phyloP scores from a whole-genome alignment of 2,888 invertebrate genomes.

The Alviniconcha strummeri region DNA sequence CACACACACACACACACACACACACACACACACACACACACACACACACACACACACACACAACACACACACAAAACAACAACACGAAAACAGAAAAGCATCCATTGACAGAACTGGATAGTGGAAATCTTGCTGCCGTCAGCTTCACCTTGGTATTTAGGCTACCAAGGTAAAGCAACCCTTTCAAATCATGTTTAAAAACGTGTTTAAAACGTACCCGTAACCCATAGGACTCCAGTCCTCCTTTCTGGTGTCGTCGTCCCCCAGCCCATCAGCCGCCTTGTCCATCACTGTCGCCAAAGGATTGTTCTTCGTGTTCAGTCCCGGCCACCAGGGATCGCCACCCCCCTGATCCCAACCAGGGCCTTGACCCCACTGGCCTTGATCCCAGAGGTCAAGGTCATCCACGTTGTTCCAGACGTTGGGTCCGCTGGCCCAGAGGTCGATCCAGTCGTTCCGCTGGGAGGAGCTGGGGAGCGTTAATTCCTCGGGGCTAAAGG shows the following conservation, averaged over 20 bases:
- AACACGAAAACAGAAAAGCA: background rate
- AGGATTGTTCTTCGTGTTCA: background rate
- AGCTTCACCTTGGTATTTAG: no score
- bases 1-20: background rate
- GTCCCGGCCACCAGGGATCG: background rate
- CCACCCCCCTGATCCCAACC: background rate
- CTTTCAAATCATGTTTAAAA: no score
- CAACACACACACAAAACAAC: background rate
- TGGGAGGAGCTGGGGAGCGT: background rate
- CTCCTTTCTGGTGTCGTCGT: background rate
- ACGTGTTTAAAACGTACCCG: background rate
- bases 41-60: background rate
- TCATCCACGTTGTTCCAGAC: conserved; percentile 27
- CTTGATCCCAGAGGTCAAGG: conserved; percentile 13
- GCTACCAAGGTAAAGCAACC: no score
- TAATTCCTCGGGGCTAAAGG: background rate
- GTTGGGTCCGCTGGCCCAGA: conserved; percentile 32
- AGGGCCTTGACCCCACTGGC: background rate
- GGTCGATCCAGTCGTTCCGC: conserved; percentile 24
- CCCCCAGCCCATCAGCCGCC: background rate
- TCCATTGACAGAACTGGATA: background rate
- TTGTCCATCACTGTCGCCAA: background rate
- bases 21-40: background rate
- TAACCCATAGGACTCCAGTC: background rate
- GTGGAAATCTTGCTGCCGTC: no score